A percentile compares a stretch with the other conserved stretches of the same genome.
phyloP scores from a whole-genome alignment of 2,113 vertebrate species.

The Dolichotis patagonum region DNA sequence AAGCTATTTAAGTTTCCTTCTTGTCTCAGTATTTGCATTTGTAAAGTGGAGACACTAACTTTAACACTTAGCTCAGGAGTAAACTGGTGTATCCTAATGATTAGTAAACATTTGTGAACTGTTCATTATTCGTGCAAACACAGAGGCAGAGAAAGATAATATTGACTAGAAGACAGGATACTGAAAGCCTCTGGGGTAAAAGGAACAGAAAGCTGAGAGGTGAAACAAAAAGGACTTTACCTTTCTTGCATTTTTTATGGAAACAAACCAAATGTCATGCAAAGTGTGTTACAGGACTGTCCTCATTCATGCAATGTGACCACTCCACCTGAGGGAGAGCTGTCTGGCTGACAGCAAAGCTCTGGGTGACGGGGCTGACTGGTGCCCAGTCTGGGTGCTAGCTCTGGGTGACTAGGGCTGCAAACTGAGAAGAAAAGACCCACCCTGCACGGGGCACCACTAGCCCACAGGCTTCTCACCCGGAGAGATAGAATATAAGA shows the following conservation, averaged over 20 bases:
- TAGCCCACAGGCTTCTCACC: neutral
- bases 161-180: neutral
- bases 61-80: neutral
- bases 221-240: neutral
- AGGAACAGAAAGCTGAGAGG: neutral
- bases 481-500: neutral
- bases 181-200: neutral
- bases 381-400: no score
- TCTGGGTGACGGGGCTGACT: neutral
- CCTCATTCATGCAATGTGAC: neutral
- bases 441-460: neutral
- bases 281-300: neutral
- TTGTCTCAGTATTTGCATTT: neutral
- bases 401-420: no score
- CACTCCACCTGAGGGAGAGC: neutral
- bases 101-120: neutral
- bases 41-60: neutral
- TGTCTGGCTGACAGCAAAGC: neutral
- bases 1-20: neutral
- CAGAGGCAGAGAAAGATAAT: neutral
- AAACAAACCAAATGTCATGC: neutral
- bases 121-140: neutral
- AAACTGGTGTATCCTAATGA: neutral
- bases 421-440: neutral
- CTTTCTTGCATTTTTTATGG: neutral